These are phyloP conservation scores for Anas georgica DNA, from an alignment of 2,797 vertebrate species.

Conservation along the genomic window DNA sequence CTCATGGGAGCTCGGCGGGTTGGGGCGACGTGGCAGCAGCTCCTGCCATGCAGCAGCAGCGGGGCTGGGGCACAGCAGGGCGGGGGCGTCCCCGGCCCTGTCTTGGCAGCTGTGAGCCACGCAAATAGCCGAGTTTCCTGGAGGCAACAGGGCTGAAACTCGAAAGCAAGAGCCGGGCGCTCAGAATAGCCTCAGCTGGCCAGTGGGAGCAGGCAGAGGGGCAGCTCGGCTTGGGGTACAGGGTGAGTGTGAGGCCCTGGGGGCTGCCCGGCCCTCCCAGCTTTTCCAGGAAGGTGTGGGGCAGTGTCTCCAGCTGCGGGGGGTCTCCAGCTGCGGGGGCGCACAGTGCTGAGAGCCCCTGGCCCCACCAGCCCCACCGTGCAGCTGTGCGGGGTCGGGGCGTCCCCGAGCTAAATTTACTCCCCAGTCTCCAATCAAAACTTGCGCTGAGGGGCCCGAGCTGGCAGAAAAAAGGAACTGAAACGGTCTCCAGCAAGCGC, in stretches of 20 bases:
- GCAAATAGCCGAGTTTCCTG: background rate
- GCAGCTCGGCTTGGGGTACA: background rate
- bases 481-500: conserved; percentile 28
- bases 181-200: background rate
- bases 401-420: conserved; percentile 63
- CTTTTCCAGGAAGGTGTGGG: background rate
- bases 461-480: background rate
- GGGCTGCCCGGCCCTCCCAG: too few species aligned
- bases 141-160: conserved; percentile 40
- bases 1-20: background rate
- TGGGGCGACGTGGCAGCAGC: background rate
- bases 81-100: background rate
- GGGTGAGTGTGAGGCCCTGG: background rate
- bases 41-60: background rate
- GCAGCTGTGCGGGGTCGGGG: conserved; percentile 11
- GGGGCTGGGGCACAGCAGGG: background rate
- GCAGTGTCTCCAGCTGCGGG: background rate
- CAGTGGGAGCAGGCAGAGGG: background rate
- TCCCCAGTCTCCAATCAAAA: conserved; percentile 21
- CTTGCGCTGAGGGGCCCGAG: background rate
- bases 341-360: background rate
- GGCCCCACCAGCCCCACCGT: background rate
- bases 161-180: conserved; percentile 23
- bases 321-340: background rate
- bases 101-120: background rate